Percentiles rank a stretch among this genome's conserved stretches.
Evolutionary conservation across 2,113 vertebrate genomes (phyloP).

Genomic region (Aviceda subcristata): DNA sequence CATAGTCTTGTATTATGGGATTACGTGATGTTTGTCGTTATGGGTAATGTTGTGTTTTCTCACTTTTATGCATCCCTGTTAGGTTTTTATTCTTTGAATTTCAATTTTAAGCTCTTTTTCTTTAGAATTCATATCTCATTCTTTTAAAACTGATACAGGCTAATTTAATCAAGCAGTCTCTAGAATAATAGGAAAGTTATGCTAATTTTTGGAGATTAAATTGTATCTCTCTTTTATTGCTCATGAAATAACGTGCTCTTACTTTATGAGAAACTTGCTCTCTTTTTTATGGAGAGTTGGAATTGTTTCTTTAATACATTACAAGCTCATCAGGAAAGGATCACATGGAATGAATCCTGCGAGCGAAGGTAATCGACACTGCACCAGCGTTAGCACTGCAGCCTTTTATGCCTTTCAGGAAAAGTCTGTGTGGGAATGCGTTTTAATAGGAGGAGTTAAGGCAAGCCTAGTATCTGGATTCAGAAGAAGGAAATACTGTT

Average conservation of each 20-base stretch:
- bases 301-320: slow-evolving; percentile 19
- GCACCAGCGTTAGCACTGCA: not conserved
- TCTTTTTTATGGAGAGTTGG: not conserved
- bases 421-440: not conserved
- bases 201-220: slow-evolving; percentile 47
- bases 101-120: not conserved
- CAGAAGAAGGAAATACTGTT: not conserved
- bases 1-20: accelerated
- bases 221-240: not conserved
- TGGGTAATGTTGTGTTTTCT: not conserved
- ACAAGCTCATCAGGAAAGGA: not conserved
- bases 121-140: slow-evolving; percentile 1
- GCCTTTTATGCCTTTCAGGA: not conserved
- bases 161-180: slow-evolving; percentile 49
- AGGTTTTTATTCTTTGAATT: not conserved
- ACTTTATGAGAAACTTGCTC: not conserved
- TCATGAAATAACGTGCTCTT: not conserved
- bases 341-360: not conserved
- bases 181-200: slow-evolving; percentile 46
- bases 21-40: not conserved
- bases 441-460: not conserved
- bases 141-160: not conserved
- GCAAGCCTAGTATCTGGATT: not conserved
- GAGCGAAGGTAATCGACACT: not conserved
- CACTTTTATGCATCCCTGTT: not conserved